A percentile compares a stretch with the other conserved stretches of the same genome.
These are phyloP conservation scores for Pelmatolapia mariae DNA, from an alignment of 2,113 vertebrate species.

Conservation along the genomic window DNA sequence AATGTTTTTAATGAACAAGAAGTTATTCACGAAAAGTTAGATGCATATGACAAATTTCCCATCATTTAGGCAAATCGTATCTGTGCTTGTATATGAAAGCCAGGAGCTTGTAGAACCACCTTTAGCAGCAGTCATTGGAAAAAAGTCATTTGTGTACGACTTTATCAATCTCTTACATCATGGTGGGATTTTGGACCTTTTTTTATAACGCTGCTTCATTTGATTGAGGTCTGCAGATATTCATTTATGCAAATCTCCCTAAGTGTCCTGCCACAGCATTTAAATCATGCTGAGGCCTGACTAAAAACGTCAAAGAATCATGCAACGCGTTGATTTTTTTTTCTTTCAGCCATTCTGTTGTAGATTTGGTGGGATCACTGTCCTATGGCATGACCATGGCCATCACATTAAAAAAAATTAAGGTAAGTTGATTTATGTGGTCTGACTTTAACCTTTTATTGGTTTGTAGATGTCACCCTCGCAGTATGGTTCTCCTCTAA, in stretches of 20 bases:
- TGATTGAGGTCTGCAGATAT: accelerated
- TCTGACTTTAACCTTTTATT: not conserved
- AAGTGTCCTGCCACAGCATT: not conserved
- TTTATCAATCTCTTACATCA: not conserved
- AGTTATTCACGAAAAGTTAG: not conserved
- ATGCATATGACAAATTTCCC: not conserved
- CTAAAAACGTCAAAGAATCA: not conserved
- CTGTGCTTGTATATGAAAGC: not conserved
- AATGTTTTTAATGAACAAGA: not conserved
- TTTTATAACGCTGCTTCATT: accelerated
- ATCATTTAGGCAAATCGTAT: not conserved
- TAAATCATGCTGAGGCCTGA: not conserved
- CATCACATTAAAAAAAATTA: not conserved
- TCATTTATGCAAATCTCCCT: not conserved
- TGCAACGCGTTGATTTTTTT: not conserved
- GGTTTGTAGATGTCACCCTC: not conserved
- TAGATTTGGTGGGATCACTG: not conserved
- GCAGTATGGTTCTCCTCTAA: not conserved
- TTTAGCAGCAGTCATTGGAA: not conserved
- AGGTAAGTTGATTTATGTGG: not conserved
- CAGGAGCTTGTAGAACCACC: not conserved
- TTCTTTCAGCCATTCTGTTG: accelerated
- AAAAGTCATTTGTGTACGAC: not conserved
- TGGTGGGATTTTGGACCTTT: not conserved
- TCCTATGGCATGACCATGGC: not conserved